These are phyloP conservation scores for Pogonophryne albipinna DNA, from an alignment of 2,797 vertebrate genomes.

Conservation along the genomic window DNA sequence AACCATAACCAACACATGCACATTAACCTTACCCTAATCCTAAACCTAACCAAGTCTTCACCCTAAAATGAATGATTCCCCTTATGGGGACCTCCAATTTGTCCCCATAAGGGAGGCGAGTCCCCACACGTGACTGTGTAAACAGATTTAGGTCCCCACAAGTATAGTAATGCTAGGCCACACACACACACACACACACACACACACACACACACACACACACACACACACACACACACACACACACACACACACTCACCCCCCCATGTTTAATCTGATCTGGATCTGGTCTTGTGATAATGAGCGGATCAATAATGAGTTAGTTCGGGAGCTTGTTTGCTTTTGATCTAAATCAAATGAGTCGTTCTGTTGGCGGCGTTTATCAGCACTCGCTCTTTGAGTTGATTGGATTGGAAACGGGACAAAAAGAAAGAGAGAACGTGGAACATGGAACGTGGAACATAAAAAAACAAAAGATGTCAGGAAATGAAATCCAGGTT, in stretches of 20 bases:
- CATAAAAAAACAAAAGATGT: conserved; percentile 31
- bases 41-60: too few relatives aligned
- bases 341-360: conserved; percentile 65
- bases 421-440: conserved; percentile 6
- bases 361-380: conserved; percentile 52
- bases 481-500: conserved; percentile 57
- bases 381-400: conserved; percentile 22
- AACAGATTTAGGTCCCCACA: too few relatives aligned
- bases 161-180: too few relatives aligned
- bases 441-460: conserved; percentile 16
- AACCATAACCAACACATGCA: too few relatives aligned
- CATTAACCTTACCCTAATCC: too few relatives aligned
- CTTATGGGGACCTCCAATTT: too few relatives aligned
- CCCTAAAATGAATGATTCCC: too few relatives aligned
- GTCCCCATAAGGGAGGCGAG: too few relatives aligned
- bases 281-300: conserved; percentile 15
- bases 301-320: conserved; percentile 29
- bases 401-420: conserved; percentile 72
- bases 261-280: conserved; percentile 6
- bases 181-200: too few relatives aligned
- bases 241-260: conserved; percentile 10
- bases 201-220: conserved; percentile 7
- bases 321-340: conserved; percentile 54
- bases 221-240: conserved; percentile 1
- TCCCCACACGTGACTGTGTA: too few relatives aligned